phyloP scores from a whole-genome alignment of 2,113 vertebrate genomes.

The Lagenorhynchus albirostris region DNA sequence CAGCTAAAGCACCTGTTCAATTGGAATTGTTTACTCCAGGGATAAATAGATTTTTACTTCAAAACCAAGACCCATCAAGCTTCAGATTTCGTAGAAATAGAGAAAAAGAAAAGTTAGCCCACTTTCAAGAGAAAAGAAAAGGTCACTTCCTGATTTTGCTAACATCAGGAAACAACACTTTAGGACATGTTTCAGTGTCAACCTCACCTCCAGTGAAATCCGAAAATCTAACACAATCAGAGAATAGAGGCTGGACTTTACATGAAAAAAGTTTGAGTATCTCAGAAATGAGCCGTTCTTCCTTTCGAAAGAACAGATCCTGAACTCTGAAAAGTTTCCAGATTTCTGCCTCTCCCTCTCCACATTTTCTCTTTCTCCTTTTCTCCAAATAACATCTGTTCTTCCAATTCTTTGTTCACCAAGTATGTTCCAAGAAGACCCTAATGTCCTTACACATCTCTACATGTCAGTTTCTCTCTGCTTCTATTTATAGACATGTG shows the following conservation, averaged over 20 bases:
- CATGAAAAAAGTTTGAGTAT: neutral
- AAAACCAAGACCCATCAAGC: slow-evolving; percentile 7
- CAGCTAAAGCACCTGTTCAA: neutral
- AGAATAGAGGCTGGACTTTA: neutral
- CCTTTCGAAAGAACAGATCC: neutral
- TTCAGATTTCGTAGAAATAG: slow-evolving; percentile 62
- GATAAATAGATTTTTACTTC: slow-evolving; percentile 28
- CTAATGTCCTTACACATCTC: neutral
- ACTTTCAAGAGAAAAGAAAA: slow-evolving; percentile 68
- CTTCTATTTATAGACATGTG: neutral
- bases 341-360: neutral
- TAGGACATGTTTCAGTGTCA: neutral
- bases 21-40: neutral
- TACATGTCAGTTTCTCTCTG: neutral
- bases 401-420: neutral
- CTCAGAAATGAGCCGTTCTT: slow-evolving; percentile 22
- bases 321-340: neutral
- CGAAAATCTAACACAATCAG: neutral
- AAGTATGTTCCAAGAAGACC: neutral
- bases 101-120: neutral
- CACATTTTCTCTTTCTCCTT: neutral
- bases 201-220: neutral
- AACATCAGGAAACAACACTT: slow-evolving; percentile 37
- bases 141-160: slow-evolving; percentile 63
- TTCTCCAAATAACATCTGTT: neutral